These are phyloP conservation scores for Augochlorella aurata DNA, from an alignment of 2,888 invertebrate species.

Conservation along the genomic window DNA sequence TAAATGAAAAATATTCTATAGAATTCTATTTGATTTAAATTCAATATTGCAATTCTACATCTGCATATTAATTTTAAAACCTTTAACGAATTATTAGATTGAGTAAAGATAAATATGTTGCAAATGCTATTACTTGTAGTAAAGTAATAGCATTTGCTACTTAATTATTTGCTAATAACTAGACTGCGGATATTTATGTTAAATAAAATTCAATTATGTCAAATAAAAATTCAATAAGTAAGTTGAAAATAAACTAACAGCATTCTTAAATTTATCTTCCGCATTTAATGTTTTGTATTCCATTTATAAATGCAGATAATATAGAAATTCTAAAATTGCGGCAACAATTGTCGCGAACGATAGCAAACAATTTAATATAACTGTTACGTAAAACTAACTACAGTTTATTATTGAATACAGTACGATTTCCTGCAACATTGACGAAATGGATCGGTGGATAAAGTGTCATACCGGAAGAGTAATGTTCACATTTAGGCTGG, in stretches of 20 bases:
- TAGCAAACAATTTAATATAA: too few relatives aligned
- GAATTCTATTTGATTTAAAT: too few relatives aligned
- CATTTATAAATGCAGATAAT: too few relatives aligned
- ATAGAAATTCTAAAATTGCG: too few relatives aligned
- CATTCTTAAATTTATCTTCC: too few relatives aligned
- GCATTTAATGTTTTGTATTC: too few relatives aligned
- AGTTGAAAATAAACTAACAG: too few relatives aligned
- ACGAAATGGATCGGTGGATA: slow-evolving; percentile 23
- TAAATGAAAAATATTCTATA: background rate
- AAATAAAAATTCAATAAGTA: too few relatives aligned
- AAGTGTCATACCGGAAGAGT: slow-evolving; percentile 39
- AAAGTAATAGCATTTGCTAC: background rate
- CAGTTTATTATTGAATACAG: background rate
- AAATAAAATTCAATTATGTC: too few relatives aligned
- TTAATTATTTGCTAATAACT: background rate
- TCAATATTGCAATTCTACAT: background rate
- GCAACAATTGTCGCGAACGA: too few relatives aligned
- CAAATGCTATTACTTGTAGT: background rate
- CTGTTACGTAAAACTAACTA: too few relatives aligned
- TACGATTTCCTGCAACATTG: slow-evolving; percentile 12
- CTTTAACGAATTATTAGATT: background rate
- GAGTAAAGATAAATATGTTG: background rate
- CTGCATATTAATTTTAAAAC: background rate
- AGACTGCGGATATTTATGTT: too few relatives aligned
- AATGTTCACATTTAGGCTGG: slow-evolving; percentile 32